Evolutionary conservation across 1,140 invertebrate species (phyloP).

Genomic region (Portunus trituberculatus): DNA sequence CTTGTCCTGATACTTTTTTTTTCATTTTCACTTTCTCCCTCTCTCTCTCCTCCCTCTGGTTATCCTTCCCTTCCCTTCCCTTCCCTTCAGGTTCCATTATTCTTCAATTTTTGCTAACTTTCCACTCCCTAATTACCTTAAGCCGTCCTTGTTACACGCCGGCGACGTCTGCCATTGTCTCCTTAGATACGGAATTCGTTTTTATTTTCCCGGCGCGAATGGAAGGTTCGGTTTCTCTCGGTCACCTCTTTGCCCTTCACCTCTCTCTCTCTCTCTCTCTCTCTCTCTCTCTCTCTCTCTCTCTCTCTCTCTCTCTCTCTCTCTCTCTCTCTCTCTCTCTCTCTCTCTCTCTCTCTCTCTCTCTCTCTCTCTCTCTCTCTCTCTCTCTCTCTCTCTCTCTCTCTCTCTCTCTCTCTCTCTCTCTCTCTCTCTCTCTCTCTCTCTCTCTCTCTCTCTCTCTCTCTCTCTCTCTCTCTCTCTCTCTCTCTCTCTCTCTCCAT

Average conservation of each 20-base stretch:
- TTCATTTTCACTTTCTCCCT: not conserved
- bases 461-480: slow-evolving; percentile 2
- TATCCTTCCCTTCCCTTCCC: not conserved
- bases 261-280: not conserved
- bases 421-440: not conserved
- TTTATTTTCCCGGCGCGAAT: not conserved
- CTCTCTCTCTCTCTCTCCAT: not conserved
- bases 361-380: slow-evolving; percentile 21
- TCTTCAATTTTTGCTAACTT: not conserved
- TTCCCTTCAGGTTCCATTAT: not conserved
- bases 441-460: not conserved
- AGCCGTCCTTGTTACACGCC: not conserved
- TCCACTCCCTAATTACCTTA: not conserved
- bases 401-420: not conserved
- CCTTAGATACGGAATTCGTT: slow-evolving; percentile 11
- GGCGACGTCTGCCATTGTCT: not conserved
- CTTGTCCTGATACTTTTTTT: not conserved
- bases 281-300: not conserved
- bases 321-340: slow-evolving; percentile 33
- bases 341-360: not conserved
- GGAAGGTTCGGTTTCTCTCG: slow-evolving; percentile 17
- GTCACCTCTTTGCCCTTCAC: not conserved
- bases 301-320: slow-evolving; percentile 26
- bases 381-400: not conserved
- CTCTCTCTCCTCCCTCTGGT: not conserved